Conservation (phyloP, 2,797 vertebrate species). For the Pogoniulus pusillus region DNA sequence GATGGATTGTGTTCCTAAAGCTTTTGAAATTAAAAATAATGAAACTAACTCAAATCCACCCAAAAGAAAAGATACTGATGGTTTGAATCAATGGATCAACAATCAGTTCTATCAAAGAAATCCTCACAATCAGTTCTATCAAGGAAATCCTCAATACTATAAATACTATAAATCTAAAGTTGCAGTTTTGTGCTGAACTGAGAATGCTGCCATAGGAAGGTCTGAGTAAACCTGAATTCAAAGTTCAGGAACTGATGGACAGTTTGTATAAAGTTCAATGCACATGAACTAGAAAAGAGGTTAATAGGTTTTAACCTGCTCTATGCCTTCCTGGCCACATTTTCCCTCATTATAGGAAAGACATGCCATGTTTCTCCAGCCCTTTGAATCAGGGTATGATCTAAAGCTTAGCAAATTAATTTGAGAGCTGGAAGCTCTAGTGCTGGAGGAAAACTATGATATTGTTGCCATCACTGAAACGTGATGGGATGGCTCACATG, state of each 20-base stretch:
- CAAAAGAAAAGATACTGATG: neutral
- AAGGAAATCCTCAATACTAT: neutral
- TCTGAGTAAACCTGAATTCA: neutral
- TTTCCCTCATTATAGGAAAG: neutral
- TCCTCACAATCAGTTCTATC: neutral
- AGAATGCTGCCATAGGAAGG: neutral
- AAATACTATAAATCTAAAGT: neutral
- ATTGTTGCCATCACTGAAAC: no score
- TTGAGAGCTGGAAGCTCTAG: no score
- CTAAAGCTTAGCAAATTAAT: neutral
- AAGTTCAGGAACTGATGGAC: neutral
- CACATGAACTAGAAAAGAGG: neutral
- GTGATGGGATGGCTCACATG: no score
- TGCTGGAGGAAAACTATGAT: no score
- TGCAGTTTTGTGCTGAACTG: neutral
- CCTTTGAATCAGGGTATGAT: neutral
- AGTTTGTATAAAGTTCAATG: neutral
- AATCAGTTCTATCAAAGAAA: neutral
- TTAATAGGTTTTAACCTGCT: neutral
- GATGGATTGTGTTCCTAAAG: neutral
- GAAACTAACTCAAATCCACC: neutral
- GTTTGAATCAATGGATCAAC: neutral
- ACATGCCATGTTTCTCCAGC: neutral
- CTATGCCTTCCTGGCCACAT: neutral
- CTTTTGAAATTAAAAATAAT: no score